Conservation (phyloP, 1,140 invertebrate genomes). For the Drosophila lacertosa region DNA sequence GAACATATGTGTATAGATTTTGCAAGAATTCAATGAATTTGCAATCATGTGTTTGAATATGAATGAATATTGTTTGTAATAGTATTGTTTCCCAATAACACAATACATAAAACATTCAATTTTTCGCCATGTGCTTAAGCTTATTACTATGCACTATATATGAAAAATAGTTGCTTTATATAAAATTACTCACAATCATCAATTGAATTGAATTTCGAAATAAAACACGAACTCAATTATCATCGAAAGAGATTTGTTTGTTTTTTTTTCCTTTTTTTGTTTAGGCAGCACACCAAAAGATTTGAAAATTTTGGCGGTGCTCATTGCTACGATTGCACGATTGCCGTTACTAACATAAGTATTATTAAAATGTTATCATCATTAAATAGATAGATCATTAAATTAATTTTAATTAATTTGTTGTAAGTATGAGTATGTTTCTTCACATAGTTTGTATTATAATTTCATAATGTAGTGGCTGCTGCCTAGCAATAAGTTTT, state of each 20-base stretch:
- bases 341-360: conserved; percentile 67
- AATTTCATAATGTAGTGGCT: conserved; percentile 61
- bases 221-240: conserved; percentile 33
- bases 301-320: conserved; percentile 39
- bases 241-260: conserved; percentile 36
- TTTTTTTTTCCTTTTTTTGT: no score
- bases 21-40: conserved; percentile 28
- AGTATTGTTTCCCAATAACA: conserved; percentile 36
- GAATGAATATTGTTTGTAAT: conserved; percentile 51
- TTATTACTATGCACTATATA: conserved; percentile 35
- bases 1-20: conserved; percentile 42
- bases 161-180: conserved; percentile 6
- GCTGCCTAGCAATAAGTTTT: conserved; percentile 27
- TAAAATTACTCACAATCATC: conserved; percentile 47
- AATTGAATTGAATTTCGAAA: conserved; percentile 50
- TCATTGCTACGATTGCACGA: conserved; percentile 73
- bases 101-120: conserved; percentile 55
- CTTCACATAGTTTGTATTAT: conserved; percentile 42
- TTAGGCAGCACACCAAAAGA: conserved; percentile 54
- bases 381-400: conserved; percentile 23
- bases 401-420: conserved; percentile 33
- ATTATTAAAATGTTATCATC: conserved; percentile 38
- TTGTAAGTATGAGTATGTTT: conserved; percentile 59
- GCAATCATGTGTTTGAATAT: conserved; percentile 21
- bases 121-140: conserved; percentile 39